Base-by-base conservation (phyloP, 2,888 invertebrate genomes). In the Lochmaea crataegi region DNA sequence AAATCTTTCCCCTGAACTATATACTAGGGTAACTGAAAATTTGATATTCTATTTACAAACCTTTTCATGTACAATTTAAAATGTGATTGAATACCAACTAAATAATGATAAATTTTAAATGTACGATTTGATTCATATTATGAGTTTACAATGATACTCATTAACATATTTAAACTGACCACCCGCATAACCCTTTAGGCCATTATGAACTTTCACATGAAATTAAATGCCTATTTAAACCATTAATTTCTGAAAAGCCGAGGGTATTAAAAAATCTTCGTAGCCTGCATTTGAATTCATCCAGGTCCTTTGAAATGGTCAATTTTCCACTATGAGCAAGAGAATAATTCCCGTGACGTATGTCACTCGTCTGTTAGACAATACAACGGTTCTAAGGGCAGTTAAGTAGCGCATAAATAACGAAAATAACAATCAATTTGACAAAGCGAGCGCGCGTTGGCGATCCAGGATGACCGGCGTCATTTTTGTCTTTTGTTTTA, bases 351-450 rank as follows among this genome's bases (percentile, higher is more conserved):
- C 68, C 69, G 64, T 78, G 79, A 78, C 79, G 79, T 80, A 80
- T 79, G 80, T 78, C 80, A 77, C 63, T 75, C 77, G 74, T 75
- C 75, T 65, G 72, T 68, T 71, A 76, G 75, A 79, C 78, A 79
- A 78, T 77, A 74, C 75, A 65, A 57, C 70, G 76, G 67, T 74
- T 75, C 78, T 73, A 75, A 72, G 80, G 80, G 80, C 81, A 77
- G 77, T 79, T 77, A 80, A 80, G 81, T 78, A 80, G 78, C 82
- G 82, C 85, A 84, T 85, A 84, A 85, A 85, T 85, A 84, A 85
- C 83, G 84, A 85, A 86, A 84, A 85, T 84, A 84, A 85, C 85
- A 86, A 86, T 86, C 84, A 85, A 84, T 85, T 85, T 80, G 79
- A 83, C 83, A 83, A 83, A 83, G 82, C 81, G 79, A 79, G 77